phyloP scores from a whole-genome alignment of 2,888 invertebrate species.

The Drosophila emarginata region DNA sequence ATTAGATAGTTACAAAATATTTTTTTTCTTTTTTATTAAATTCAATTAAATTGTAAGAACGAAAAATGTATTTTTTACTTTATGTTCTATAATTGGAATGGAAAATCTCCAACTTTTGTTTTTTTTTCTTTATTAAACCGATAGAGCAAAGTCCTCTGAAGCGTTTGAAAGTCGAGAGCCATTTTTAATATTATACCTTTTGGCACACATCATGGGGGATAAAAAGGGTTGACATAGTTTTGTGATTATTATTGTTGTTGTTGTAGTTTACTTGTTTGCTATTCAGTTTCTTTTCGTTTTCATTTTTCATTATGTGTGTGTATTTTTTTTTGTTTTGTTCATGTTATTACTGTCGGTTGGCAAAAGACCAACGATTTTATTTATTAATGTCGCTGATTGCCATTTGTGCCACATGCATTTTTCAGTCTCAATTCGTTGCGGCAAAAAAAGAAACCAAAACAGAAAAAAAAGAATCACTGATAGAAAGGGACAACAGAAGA shows the following conservation, averaged over 20 bases:
- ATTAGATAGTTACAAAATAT: neutral
- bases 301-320: constrained; percentile 18
- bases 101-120: neutral
- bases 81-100: neutral
- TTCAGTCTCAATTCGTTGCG: constrained; percentile 33
- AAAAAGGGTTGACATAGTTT: constrained; percentile 42
- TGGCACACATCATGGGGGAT: constrained; percentile 29
- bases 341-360: constrained; percentile 50
- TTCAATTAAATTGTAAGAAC: neutral
- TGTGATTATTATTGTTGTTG: constrained; percentile 19
- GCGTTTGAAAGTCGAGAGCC: neutral
- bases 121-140: neutral
- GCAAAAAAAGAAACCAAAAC: constrained; percentile 3
- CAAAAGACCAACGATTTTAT: constrained; percentile 54
- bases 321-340: constrained; percentile 34
- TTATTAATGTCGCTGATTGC: constrained; percentile 58
- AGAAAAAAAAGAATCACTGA: constrained; percentile 17
- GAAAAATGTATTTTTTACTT: neutral
- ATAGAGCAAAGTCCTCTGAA: neutral
- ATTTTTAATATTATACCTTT: constrained; percentile 10
- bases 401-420: constrained; percentile 56
- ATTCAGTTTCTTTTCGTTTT: constrained; percentile 14
- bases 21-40: neutral
- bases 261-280: neutral
- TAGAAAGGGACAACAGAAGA: constrained; percentile 13